Percentiles rank a stretch among this genome's conserved stretches.
Conservation (phyloP, 2,888 invertebrate species). For the Onchidella celtica region DNA sequence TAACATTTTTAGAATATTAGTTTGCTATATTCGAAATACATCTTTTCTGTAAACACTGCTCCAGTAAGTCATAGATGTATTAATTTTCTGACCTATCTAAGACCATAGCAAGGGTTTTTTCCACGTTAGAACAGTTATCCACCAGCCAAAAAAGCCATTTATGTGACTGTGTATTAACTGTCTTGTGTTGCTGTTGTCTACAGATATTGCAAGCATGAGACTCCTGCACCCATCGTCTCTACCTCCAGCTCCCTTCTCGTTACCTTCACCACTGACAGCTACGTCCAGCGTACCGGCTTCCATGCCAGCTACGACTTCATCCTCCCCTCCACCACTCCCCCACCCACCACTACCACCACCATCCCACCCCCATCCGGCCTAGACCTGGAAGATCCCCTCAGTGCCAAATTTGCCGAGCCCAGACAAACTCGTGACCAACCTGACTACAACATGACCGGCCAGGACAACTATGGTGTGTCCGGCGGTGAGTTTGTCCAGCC, state of each 20-base stretch:
- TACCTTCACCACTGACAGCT: constrained; percentile 70
- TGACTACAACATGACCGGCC: not conserved
- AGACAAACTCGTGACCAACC: not conserved
- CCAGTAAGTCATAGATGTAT: too few species aligned
- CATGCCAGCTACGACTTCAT: constrained; percentile 73
- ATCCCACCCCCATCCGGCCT: not conserved
- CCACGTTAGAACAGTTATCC: too few species aligned
- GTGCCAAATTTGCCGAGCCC: constrained; percentile 56
- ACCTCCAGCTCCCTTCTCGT: constrained; percentile 63
- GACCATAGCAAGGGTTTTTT: too few species aligned
- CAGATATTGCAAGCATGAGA: constrained; percentile 63
- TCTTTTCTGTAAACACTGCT: too few species aligned
- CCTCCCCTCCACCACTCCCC: constrained; percentile 51
- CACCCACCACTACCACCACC: constrained; percentile 39
- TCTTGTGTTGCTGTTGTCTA: too few species aligned
- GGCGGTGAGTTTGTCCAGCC: constrained; percentile 28
- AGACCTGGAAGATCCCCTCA: constrained; percentile 22
- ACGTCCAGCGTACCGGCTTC: constrained; percentile 72
- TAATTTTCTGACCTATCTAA: too few species aligned
- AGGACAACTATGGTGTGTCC: constrained; percentile 14
- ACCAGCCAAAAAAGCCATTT: too few species aligned
- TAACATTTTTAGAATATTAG: too few species aligned
- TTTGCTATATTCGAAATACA: too few species aligned
- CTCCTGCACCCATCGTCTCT: constrained; percentile 59
- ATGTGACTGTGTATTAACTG: too few species aligned